phyloP scores from a whole-genome alignment of 2,113 vertebrate genomes.

The Bambusicola thoracicus region DNA sequence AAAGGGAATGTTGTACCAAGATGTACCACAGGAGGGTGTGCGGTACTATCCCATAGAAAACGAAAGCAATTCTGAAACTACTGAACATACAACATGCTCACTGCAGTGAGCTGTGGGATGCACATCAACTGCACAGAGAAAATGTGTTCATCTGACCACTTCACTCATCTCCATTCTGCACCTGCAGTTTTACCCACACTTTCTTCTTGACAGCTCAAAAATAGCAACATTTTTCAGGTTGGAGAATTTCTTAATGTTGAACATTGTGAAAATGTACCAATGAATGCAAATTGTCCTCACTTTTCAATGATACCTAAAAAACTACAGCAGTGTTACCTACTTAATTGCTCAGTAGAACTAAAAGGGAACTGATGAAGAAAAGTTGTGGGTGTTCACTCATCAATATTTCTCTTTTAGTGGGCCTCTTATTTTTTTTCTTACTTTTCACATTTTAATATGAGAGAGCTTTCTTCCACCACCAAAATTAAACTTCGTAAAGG shows the following conservation, averaged over 20 bases:
- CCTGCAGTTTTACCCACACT: background rate
- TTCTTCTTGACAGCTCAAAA: background rate
- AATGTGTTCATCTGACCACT: background rate
- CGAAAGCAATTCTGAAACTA: accelerated
- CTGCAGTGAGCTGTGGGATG: accelerated
- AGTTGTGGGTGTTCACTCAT: background rate
- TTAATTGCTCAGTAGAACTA: background rate
- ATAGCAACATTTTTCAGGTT: background rate
- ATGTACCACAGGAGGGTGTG: slow-evolving; percentile 34
- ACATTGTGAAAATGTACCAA: background rate
- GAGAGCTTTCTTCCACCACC: background rate
- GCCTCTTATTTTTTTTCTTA: background rate
- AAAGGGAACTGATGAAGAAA: background rate
- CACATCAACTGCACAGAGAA: background rate
- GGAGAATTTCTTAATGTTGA: background rate
- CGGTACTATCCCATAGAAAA: background rate
- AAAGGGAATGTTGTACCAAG: background rate
- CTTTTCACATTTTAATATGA: background rate
- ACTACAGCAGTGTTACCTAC: background rate
- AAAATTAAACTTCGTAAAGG: background rate
- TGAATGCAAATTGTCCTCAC: background rate
- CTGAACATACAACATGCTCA: too few species aligned
- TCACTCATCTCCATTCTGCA: background rate
- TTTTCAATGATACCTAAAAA: background rate
- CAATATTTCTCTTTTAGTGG: background rate